These are phyloP conservation scores for Spodoptera littoralis DNA, from an alignment of 2,888 invertebrate genomes.

Conservation along the genomic window DNA sequence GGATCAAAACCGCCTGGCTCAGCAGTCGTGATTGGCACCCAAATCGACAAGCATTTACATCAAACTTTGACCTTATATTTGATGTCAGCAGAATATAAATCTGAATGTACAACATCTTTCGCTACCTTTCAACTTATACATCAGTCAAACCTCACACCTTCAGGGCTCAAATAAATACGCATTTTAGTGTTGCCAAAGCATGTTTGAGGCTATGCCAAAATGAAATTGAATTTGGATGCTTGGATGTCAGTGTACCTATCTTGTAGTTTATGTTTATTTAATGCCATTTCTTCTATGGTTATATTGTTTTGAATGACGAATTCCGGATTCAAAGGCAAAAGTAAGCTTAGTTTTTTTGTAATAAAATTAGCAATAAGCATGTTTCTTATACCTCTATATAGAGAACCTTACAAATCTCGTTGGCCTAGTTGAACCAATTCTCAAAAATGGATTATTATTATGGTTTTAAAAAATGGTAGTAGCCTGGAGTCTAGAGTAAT, in stretches of 20 bases:
- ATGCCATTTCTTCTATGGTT: no score
- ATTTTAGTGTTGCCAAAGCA: constrained; percentile 1
- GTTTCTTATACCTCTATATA: no score
- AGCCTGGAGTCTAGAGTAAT: no score
- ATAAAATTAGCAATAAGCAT: no score
- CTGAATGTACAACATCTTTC: constrained; percentile 1
- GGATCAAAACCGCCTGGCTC: neutral
- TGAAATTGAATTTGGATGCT: constrained; percentile 9
- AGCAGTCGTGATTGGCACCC: neutral
- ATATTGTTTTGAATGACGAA: no score
- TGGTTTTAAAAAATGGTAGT: no score
- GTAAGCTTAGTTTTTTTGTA: no score
- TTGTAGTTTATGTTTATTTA: neutral
- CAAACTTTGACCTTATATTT: constrained; percentile 13
- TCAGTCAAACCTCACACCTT: constrained; percentile 10
- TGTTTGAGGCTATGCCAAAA: neutral
- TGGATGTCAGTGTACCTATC: neutral
- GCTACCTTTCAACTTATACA: constrained; percentile 3
- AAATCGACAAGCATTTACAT: constrained; percentile 18
- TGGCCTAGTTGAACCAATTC: no score
- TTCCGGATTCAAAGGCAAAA: no score
- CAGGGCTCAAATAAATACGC: neutral
- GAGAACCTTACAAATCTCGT: no score
- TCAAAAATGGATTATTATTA: no score
- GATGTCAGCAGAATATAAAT: constrained; percentile 10